A percentile compares a stretch with the other conserved stretches of the same genome.
phyloP scores from a whole-genome alignment of 2,797 vertebrate species.

The Tiaroga cobitis region DNA sequence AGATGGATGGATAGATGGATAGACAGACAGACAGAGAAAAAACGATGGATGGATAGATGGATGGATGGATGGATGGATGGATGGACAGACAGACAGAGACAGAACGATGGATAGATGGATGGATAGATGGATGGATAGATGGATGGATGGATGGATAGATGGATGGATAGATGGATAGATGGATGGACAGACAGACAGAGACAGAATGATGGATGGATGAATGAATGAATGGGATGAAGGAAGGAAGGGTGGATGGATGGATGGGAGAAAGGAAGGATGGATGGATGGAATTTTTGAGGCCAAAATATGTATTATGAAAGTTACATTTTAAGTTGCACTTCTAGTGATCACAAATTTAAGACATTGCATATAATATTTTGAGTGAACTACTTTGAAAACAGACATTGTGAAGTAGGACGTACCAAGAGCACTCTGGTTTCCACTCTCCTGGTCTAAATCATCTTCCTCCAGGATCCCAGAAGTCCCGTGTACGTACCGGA shows the following conservation, averaged over 20 bases:
- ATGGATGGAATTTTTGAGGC: background rate
- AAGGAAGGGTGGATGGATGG: no score
- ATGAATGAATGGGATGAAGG: no score
- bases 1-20: no score
- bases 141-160: no score
- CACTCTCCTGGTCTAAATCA: slow-evolving; percentile 74
- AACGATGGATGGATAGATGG: no score
- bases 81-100: no score
- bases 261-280: no score
- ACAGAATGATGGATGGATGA: no score
- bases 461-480: slow-evolving; percentile 75
- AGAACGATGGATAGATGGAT: rapidly evolving
- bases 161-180: no score
- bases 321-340: background rate
- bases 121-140: no score
- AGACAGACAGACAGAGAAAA: rapidly evolving
- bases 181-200: no score
- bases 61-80: no score
- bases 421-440: slow-evolving; percentile 75
- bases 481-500: slow-evolving; percentile 57
- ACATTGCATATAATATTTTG: background rate
- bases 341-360: background rate
- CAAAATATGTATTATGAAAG: background rate
- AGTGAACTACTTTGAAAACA: background rate
- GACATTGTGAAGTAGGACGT: slow-evolving; percentile 42